Evolutionary conservation across 2,797 vertebrate genomes (phyloP).

Genomic region (Nasua narica): DNA sequence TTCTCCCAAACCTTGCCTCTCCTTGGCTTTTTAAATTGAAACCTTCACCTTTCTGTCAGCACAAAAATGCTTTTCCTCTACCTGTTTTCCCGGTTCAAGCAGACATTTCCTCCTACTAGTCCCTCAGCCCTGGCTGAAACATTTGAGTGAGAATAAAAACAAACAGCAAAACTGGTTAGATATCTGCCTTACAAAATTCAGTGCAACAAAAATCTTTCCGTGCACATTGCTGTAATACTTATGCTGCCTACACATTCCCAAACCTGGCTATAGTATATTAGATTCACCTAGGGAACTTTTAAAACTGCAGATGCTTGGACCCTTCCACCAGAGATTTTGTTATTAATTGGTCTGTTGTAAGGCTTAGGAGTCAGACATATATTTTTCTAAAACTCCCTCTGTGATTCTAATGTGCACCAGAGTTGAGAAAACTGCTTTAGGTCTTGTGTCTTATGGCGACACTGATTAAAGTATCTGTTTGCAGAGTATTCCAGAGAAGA

Average conservation of each 20-base stretch:
- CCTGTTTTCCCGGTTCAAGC: background rate
- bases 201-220: background rate
- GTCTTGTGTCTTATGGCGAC: background rate
- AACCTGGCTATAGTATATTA: background rate
- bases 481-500: background rate
- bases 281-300: background rate
- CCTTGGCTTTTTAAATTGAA: conserved; percentile 34
- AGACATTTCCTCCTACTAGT: background rate
- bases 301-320: background rate
- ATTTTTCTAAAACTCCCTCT: background rate
- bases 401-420: background rate
- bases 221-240: background rate
- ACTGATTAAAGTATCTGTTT: background rate
- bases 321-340: background rate
- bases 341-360: background rate
- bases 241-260: background rate
- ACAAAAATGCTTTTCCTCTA: background rate
- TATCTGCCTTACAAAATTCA: background rate
- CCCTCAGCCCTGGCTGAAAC: background rate
- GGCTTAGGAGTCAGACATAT: background rate
- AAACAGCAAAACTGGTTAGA: background rate
- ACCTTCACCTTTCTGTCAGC: background rate
- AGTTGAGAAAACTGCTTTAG: background rate
- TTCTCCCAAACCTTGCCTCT: background rate
- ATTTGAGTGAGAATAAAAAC: background rate